These are phyloP conservation scores for Drymodes brunneopygia DNA, from an alignment of 2,113 vertebrate genomes.

Conservation along the genomic window DNA sequence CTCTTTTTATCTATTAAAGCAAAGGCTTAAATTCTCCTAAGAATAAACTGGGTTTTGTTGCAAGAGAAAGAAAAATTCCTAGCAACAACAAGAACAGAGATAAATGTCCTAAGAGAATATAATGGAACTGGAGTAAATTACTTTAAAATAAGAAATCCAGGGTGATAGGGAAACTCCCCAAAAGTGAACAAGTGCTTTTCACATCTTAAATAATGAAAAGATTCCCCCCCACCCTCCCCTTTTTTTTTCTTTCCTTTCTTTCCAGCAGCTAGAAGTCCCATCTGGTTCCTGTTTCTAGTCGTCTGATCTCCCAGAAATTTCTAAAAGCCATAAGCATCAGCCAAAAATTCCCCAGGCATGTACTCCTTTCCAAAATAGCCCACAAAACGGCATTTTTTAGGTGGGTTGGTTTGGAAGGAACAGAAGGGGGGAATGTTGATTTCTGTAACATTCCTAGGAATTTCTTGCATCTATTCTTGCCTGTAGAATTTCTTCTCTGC, in stretches of 20 bases:
- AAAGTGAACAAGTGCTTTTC: constrained; percentile 57
- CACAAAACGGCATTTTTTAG: constrained; percentile 66
- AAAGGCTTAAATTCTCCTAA: constrained; percentile 40
- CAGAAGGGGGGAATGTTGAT: constrained; percentile 38
- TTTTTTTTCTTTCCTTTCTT: constrained; percentile 27
- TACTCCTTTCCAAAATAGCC: constrained; percentile 67
- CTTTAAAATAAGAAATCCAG: constrained; percentile 17
- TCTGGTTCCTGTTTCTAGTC: constrained; percentile 70
- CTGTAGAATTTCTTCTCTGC: constrained; percentile 7
- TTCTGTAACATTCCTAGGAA: constrained; percentile 53
- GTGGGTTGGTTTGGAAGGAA: constrained; percentile 56
- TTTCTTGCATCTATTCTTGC: constrained; percentile 17
- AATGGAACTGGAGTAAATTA: neutral
- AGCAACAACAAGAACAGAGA: constrained; percentile 29
- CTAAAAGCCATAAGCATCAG: constrained; percentile 66
- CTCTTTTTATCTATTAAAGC: constrained; percentile 37
- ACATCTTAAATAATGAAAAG: constrained; percentile 25
- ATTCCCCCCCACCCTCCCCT: neutral
- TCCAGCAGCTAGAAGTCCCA: constrained; percentile 58
- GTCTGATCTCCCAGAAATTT: constrained; percentile 68
- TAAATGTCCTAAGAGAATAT: constrained; percentile 11
- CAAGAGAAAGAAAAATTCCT: constrained; percentile 27
- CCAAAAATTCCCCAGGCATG: constrained; percentile 65
- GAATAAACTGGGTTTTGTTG: constrained; percentile 12
- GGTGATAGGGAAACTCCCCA: constrained; percentile 2